Percentiles rank a stretch among this genome's conserved stretches.
Evolutionary conservation across 2,113 vertebrate genomes (phyloP).

Genomic region (Macheiramphus alcinus): DNA sequence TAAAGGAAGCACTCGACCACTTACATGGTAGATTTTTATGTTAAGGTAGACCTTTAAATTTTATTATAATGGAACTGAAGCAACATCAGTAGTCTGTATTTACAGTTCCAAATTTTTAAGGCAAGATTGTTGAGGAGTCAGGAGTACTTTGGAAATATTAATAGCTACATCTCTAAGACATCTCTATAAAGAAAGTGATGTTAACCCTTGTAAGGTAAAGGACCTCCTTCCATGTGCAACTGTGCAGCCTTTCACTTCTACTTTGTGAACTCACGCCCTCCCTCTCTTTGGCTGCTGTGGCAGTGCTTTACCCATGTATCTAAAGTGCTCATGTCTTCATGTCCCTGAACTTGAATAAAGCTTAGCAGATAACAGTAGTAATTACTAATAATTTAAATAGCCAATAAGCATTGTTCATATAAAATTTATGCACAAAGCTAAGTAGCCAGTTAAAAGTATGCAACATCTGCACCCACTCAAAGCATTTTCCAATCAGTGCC

Average conservation of each 20-base stretch:
- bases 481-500: neutral
- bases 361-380: neutral
- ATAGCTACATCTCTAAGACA: neutral
- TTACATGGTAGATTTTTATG: neutral
- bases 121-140: neutral
- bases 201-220: neutral
- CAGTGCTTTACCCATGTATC: fast-evolving
- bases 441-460: neutral
- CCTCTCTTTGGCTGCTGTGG: neutral
- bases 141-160: neutral
- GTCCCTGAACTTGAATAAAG: neutral
- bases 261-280: neutral
- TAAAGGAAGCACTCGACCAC: neutral
- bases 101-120: neutral
- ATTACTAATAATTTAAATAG: neutral
- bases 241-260: neutral
- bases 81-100: neutral
- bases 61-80: neutral
- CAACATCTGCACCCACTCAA: neutral
- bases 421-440: neutral
- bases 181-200: neutral
- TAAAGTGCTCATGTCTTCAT: neutral
- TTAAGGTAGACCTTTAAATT: neutral
- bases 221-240: neutral
- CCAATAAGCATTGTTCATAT: neutral